Conservation (phyloP, 2,113 vertebrate species). For the Saccopteryx bilineata region DNA sequence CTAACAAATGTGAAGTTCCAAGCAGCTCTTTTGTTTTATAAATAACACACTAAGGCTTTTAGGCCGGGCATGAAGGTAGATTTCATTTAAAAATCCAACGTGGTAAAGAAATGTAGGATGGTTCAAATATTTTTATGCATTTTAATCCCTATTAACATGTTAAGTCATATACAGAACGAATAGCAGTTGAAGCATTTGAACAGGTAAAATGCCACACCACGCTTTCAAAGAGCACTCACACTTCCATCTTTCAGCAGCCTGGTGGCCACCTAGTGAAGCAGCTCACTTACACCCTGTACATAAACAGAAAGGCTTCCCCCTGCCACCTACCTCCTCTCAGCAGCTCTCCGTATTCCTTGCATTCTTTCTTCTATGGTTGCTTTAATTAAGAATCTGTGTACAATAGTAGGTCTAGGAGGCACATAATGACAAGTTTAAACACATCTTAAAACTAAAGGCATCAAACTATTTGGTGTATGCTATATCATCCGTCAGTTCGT, state of each 20-base stretch:
- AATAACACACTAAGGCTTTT: constrained; percentile 20
- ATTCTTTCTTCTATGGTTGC: constrained; percentile 99
- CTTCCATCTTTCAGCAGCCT: background rate
- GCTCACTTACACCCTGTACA: background rate
- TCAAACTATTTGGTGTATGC: background rate
- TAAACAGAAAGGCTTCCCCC: background rate
- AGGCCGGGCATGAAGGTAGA: background rate
- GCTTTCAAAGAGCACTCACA: background rate
- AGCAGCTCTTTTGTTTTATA: background rate
- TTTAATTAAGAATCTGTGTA: constrained; percentile 98
- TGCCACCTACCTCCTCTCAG: constrained; percentile 92
- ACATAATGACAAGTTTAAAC: constrained; percentile 70
- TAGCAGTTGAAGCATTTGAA: background rate
- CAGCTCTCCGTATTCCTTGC: constrained; percentile 98
- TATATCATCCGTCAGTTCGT: background rate
- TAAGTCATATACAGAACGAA: background rate
- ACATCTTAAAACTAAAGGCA: background rate
- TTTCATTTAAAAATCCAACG: constrained; percentile 38
- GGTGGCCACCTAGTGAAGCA: background rate
- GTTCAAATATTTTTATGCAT: constrained; percentile 28
- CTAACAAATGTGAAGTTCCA: background rate
- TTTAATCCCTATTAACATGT: background rate
- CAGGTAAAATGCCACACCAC: background rate
- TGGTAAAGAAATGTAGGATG: background rate
- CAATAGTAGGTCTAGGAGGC: constrained; percentile 94